Percentiles rank a stretch among this genome's conserved stretches.
Conservation (phyloP, 2,888 invertebrate genomes). For the Amblyjoppa fuscipennis region DNA sequence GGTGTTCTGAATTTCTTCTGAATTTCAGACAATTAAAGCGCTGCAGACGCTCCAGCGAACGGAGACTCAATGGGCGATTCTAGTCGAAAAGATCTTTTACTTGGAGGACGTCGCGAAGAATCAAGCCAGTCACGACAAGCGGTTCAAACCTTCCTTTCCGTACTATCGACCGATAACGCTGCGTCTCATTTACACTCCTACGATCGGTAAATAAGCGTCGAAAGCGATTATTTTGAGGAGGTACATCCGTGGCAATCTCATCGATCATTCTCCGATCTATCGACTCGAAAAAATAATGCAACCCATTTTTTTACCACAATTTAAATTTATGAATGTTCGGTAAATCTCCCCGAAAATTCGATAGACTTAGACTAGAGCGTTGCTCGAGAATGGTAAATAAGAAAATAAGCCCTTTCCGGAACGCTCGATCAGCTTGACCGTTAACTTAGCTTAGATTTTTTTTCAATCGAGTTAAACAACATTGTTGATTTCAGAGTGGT, state of each 20-base stretch:
- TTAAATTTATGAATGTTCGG: not conserved
- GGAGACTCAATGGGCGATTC: constrained; percentile 96
- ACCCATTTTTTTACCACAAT: not conserved
- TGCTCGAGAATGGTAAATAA: not conserved
- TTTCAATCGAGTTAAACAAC: constrained; percentile 9
- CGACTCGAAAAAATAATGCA: not conserved
- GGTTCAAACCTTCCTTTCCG: constrained; percentile 91
- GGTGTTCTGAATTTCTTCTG: not conserved
- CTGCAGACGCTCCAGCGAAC: constrained; percentile 97
- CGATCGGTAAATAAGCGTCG: constrained; percentile 86
- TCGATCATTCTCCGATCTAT: not conserved
- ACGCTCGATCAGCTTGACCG: not conserved
- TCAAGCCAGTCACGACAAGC: constrained; percentile 87
- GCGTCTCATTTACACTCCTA: constrained; percentile 89
- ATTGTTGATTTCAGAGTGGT: constrained; percentile 92
- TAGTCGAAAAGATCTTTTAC: constrained; percentile 92
- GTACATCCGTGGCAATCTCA: not conserved
- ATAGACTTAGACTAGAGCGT: not conserved
- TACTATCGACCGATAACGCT: constrained; percentile 87
- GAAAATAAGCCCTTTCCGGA: not conserved
- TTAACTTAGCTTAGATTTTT: constrained; percentile 12
- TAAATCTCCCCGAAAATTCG: not conserved
- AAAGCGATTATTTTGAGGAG: not conserved
- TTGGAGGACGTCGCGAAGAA: constrained; percentile 96
- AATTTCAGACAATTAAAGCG: constrained; percentile 91